These are phyloP conservation scores for Seriola dumerili DNA, from an alignment of 2,113 vertebrate genomes.

Conservation along the genomic window DNA sequence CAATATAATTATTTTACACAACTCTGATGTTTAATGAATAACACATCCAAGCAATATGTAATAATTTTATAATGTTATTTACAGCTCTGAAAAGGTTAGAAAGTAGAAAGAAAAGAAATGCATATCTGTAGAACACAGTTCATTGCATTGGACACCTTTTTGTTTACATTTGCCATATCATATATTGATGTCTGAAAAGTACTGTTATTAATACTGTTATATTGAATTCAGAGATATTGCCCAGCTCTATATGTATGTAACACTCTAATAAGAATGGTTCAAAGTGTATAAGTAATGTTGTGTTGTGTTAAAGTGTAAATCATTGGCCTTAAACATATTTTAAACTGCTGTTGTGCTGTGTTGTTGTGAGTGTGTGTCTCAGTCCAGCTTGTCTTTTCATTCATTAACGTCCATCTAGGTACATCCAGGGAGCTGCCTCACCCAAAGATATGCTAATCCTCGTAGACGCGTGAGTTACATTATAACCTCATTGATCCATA, in stretches of 20 bases:
- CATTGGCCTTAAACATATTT: background rate
- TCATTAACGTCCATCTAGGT: slow-evolving; percentile 84
- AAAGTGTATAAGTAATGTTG: background rate
- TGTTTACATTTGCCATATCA: background rate
- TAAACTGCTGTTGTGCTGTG: background rate
- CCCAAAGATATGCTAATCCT: slow-evolving; percentile 99
- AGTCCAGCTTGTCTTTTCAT: slow-evolving; percentile 32
- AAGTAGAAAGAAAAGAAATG: no score
- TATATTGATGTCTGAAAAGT: background rate
- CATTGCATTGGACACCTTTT: background rate
- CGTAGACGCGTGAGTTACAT: slow-evolving; percentile 94
- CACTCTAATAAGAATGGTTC: background rate
- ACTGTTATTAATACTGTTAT: background rate
- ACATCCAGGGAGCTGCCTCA: slow-evolving; percentile 98
- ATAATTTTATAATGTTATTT: background rate
- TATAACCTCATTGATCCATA: slow-evolving; percentile 59
- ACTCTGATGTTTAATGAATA: background rate
- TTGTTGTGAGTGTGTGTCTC: slow-evolving; percentile 8
- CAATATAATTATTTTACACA: background rate
- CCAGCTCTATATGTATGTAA: background rate
- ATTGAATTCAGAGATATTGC: background rate
- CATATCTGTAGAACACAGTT: background rate
- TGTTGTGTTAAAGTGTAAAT: background rate
- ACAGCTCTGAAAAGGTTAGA: background rate
- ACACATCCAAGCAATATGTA: background rate